These are phyloP conservation scores for Sarcophaga bullata DNA, from an alignment of 1,140 invertebrate species.

Conservation along the genomic window DNA sequence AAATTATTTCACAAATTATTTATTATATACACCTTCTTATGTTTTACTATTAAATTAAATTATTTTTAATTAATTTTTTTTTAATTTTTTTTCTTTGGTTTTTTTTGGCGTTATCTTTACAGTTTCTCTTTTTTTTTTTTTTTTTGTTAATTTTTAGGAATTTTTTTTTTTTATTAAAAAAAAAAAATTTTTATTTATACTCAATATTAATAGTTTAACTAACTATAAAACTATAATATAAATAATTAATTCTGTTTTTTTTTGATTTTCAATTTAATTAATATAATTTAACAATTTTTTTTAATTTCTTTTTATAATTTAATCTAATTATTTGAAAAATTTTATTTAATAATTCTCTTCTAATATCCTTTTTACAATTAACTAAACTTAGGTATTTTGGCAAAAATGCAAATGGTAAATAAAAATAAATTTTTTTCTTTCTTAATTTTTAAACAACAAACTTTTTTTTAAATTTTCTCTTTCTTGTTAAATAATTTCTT, in stretches of 20 bases:
- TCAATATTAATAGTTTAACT: too few species aligned
- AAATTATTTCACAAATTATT: background rate
- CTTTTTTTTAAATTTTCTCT: background rate
- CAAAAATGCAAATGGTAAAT: conserved; percentile 36
- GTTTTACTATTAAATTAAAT: background rate
- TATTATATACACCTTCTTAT: background rate
- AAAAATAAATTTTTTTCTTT: conserved; percentile 4
- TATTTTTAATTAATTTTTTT: background rate
- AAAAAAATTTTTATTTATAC: too few species aligned
- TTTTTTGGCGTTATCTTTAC: conserved; percentile 40
- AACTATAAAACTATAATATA: background rate
- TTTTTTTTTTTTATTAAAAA: conserved; percentile 7
- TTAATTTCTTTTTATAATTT: background rate
- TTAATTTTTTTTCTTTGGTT: too few species aligned
- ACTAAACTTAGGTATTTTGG: conserved; percentile 40
- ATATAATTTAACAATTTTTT: background rate
- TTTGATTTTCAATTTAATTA: conserved; percentile 27
- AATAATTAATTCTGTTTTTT: background rate
- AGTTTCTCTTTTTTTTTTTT: too few species aligned
- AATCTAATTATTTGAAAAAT: background rate
- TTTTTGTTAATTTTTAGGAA: background rate
- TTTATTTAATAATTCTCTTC: conserved; percentile 4
- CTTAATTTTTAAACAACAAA: background rate
- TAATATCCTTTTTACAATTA: conserved; percentile 9
- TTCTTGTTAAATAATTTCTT: background rate